Base-by-base conservation (phyloP, 2,113 vertebrate species). In the Pontoporia blainvillei region DNA sequence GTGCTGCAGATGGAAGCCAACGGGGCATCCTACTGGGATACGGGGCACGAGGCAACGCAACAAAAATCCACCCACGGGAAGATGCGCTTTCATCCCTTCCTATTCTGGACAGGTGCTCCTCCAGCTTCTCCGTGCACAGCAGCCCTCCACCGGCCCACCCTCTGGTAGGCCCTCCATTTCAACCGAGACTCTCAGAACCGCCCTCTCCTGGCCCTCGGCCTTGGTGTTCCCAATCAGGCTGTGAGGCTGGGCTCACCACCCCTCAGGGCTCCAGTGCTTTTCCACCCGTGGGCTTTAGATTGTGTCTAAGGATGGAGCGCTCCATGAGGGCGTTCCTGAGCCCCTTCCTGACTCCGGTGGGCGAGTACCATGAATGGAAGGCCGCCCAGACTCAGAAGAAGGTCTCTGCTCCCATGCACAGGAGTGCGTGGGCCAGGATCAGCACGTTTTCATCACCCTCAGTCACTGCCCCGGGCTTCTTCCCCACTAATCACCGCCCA, bases 1-100 rank as follows among this genome's bases (percentile, higher is more conserved):
- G 1, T 0, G 39, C 54, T 27, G 11, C 8, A 12, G 18, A 34
- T 7, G 25, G 25, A 29, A 66, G 6, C 4, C 46, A 14, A 1
- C 0, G 1, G 12, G 15, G 10, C 12, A 3, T 52, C 72, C 88
- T 49, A 52, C 72, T 13, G 23, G 44, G 27, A 89, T 34, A 31
- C 17, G 36, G 8, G 21, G 57, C 36, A 29, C 9, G 1, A 15
- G 52, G 12, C 27, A 59, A 61, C 57, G 62, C 61, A 87, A 39
- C 12, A 31, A 64, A 83, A 66, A 66, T 15, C 18, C 0, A 29
- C 31, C 10, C 82, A 14, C 41, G 52, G 52, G 15, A 76, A 39
- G 25, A 49, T 41, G 27, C 17, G 57, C 71, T 86, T 75, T 54
- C 2, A 13, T 67, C 49, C 76, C 62, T 86, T 90, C 79, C 89